Evolutionary conservation across 2,888 invertebrate genomes (phyloP).

Genomic region (Mylabris sibirica): DNA sequence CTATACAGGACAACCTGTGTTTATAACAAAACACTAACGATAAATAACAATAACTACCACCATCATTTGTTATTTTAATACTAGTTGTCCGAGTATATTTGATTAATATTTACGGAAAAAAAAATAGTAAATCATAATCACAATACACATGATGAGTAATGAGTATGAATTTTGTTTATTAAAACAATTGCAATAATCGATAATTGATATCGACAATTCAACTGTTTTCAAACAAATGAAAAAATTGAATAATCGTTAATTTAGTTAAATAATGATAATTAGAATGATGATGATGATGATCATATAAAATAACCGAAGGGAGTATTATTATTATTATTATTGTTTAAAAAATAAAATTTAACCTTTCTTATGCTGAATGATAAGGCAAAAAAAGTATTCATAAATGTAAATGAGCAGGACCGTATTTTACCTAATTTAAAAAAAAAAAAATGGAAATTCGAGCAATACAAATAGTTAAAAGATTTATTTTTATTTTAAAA

Average conservation of each 20-base stretch:
- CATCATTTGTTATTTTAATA: background rate
- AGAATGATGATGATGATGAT: too few relatives aligned
- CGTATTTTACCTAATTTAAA: background rate
- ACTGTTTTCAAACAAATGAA: background rate
- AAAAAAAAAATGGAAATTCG: too few relatives aligned
- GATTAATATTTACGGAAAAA: background rate
- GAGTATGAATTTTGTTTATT: background rate
- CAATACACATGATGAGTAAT: background rate
- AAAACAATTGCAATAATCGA: background rate
- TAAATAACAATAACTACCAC: background rate
- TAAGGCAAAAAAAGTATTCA: background rate
- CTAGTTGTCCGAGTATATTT: background rate
- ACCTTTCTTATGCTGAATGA: background rate
- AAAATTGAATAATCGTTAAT: background rate
- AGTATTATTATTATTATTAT: background rate
- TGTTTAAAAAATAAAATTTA: background rate
- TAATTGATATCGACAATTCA: background rate
- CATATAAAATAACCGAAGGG: background rate
- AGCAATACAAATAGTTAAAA: too few relatives aligned
- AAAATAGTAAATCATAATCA: background rate
- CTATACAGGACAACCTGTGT: slow-evolving; percentile 16
- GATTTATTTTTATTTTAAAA: too few relatives aligned
- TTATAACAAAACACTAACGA: slow-evolving; percentile 22
- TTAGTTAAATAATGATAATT: too few relatives aligned
- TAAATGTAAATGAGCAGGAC: background rate